These are phyloP conservation scores for Ophion obscuratus DNA, from an alignment of 2,888 invertebrate genomes.

Conservation along the genomic window DNA sequence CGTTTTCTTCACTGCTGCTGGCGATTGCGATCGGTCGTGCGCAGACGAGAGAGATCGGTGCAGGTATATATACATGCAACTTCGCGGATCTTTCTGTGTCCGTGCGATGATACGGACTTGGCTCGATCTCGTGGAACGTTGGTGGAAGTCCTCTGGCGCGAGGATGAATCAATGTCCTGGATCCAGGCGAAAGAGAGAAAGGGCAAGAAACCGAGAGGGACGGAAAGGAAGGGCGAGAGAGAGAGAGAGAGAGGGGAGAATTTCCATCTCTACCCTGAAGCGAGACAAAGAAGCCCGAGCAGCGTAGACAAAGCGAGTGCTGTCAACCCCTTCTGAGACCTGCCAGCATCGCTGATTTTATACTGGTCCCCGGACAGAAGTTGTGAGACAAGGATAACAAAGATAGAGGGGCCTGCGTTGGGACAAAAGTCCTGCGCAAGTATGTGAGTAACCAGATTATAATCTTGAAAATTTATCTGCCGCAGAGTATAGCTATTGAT, in stretches of 20 bases:
- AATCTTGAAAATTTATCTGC: constrained; percentile 16
- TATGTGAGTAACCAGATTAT: constrained; percentile 20
- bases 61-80: not conserved
- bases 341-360: constrained; percentile 56
- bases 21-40: constrained; percentile 60
- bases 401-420: constrained; percentile 15
- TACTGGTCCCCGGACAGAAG: constrained; percentile 47
- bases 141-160: constrained; percentile 60
- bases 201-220: constrained; percentile 58
- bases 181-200: not conserved
- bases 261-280: constrained; percentile 40
- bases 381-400: constrained; percentile 39
- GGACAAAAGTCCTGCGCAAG: constrained; percentile 18
- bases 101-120: constrained; percentile 50
- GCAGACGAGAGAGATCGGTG: constrained; percentile 46
- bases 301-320: constrained; percentile 67
- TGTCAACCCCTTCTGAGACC: constrained; percentile 67
- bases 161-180: constrained; percentile 78
- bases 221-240: constrained; percentile 24
- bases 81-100: constrained; percentile 9
- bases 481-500: constrained; percentile 9
- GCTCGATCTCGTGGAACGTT: constrained; percentile 52
- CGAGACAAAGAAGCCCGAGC: constrained; percentile 51
- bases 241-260: constrained; percentile 41
- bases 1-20: constrained; percentile 56